These are phyloP conservation scores for Graptemys geographica DNA, from an alignment of 2,797 vertebrate genomes.

Conservation along the genomic window DNA sequence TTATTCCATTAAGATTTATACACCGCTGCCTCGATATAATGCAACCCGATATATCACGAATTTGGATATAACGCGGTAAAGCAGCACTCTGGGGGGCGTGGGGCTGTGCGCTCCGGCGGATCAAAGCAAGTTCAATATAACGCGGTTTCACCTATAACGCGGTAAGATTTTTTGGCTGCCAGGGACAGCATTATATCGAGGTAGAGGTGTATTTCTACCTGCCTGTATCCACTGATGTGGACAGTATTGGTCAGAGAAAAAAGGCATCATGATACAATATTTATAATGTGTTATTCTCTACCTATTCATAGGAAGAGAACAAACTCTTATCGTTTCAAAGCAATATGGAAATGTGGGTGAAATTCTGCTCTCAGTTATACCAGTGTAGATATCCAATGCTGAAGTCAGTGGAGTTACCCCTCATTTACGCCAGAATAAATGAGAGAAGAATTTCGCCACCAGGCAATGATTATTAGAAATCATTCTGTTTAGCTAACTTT, in stretches of 20 bases:
- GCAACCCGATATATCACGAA: too few relatives aligned
- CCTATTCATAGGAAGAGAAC: background rate
- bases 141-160: too few relatives aligned
- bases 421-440: background rate
- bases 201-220: background rate
- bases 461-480: background rate
- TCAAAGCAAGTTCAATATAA: too few relatives aligned
- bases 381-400: background rate
- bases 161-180: too few relatives aligned
- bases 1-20: background rate
- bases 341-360: background rate
- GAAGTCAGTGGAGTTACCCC: background rate
- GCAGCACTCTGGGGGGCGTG: too few relatives aligned
- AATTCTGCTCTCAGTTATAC: background rate
- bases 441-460: background rate
- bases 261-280: background rate
- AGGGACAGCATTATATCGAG: too few relatives aligned
- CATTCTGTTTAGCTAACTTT: background rate
- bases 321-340: background rate
- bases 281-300: background rate
- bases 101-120: too few relatives aligned
- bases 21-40: too few relatives aligned
- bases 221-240: background rate
- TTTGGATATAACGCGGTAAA: too few relatives aligned
- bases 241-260: background rate